Evolutionary conservation across 2,113 vertebrate genomes (phyloP).

Genomic region (Dasyurus viverrinus): DNA sequence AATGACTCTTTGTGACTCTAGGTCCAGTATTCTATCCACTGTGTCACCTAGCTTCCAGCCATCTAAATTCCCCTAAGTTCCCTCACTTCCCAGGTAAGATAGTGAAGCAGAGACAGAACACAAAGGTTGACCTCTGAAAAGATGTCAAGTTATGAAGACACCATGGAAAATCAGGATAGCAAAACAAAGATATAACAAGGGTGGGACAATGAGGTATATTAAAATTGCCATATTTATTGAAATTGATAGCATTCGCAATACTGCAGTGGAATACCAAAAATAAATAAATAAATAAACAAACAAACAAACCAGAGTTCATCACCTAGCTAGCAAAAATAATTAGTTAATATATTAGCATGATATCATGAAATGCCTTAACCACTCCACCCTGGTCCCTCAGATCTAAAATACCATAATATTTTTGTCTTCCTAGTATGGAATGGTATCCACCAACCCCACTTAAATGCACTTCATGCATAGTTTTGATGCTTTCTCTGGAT

Average conservation of each 20-base stretch:
- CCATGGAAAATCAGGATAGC: not conserved
- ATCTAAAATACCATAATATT: not conserved
- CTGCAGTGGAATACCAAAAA: not conserved
- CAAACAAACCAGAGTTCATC: not conserved
- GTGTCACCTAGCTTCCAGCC: not conserved
- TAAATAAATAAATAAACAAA: not conserved
- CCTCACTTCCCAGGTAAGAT: not conserved
- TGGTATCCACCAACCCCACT: not conserved
- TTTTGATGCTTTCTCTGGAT: not conserved
- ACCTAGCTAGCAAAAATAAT: not conserved
- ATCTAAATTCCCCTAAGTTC: not conserved
- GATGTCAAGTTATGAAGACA: not conserved
- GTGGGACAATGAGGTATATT: not conserved
- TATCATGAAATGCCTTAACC: not conserved
- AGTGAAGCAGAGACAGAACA: not conserved
- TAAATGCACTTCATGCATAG: not conserved
- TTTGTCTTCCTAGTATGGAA: not conserved
- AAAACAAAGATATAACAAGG: conserved; percentile 3
- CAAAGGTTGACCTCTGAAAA: not conserved
- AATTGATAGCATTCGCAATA: not conserved
- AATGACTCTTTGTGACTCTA: not conserved
- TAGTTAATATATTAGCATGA: not conserved
- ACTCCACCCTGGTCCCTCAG: not conserved
- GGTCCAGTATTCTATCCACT: not conserved
- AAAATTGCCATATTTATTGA: not conserved